A percentile compares a stretch with the other conserved stretches of the same genome.
These are phyloP conservation scores for Danionella dracula DNA, from an alignment of 2,797 vertebrate genomes.

Conservation along the genomic window DNA sequence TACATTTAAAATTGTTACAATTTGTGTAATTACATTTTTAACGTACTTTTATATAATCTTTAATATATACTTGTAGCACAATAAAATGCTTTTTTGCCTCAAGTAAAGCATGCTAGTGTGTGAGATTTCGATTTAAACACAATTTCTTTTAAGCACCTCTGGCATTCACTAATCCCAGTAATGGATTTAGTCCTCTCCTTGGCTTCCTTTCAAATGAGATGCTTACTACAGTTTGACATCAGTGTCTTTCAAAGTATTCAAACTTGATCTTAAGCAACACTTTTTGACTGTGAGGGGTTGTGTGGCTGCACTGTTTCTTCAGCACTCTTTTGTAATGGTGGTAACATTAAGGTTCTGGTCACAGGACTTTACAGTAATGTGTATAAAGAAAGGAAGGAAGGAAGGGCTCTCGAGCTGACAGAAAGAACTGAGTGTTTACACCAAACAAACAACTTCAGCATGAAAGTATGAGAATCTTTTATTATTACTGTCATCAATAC, in stretches of 20 bases:
- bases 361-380: not conserved
- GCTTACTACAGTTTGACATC: not conserved
- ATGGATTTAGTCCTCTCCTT: not conserved
- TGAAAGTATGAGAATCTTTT: conserved; percentile 31
- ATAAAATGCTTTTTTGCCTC: too few relatives aligned
- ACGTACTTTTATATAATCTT: too few relatives aligned
- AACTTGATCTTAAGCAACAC: too few relatives aligned
- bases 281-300: not conserved
- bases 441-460: conserved; percentile 48
- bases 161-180: conserved; percentile 12
- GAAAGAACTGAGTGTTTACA: conserved; percentile 26
- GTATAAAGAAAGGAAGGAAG: too few relatives aligned
- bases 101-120: too few relatives aligned
- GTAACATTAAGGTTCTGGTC: not conserved
- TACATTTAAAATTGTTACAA: too few relatives aligned
- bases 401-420: not conserved
- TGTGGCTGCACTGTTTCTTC: not conserved
- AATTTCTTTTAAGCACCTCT: conserved; percentile 8
- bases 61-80: too few relatives aligned
- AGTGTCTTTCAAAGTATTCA: too few relatives aligned
- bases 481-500: conserved; percentile 21
- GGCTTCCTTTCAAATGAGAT: conserved; percentile 3
- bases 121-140: not conserved
- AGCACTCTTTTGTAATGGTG: conserved; percentile 19
- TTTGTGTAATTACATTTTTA: too few relatives aligned